Base-by-base conservation (phyloP, 2,888 invertebrate genomes). In the Chloroclystis v-ata region DNA sequence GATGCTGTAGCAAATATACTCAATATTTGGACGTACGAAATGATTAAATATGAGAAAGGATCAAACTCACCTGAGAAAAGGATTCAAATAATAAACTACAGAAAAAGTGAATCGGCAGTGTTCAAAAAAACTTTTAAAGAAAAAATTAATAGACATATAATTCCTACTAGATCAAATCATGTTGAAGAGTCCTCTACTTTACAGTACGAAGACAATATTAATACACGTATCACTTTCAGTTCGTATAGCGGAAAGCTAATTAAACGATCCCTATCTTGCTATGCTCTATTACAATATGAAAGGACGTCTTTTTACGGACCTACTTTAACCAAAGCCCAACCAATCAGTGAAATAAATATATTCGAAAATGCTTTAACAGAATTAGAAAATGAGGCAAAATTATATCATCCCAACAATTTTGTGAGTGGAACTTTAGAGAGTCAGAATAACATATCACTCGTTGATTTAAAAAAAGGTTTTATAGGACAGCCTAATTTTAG, bases 11-110 rank as follows among this genome's bases (percentile, higher is more conserved):
- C 43, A 24, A 43, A 42, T n/a, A 32, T 50, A 43, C 43, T 46
- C 7, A 30, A 50, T 37, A 50, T 50, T 26, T 50, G 50, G 50
- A 50, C 50, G 9, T 50, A 50, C 32, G 50, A 50, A 24, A 46
- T 50, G 50, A 50, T 50, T 30, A 29, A 46, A 14, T 50, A 43
- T 43, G 50, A 50, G 11, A 43, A 43, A 37, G 46, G 46, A 4
- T 28, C 43, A 1, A 39, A 39, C 6, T 37, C 39, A 6, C 46
- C 50, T 12, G 24, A 37, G 11, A 26, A 38, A 12, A 43, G 43
- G 43, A 35, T 39, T n/a, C 42, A 50, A 37, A 46, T 47, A 26
- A 8, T 50, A 30, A 37, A 47, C 25, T 40, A 43, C 9, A 46
- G 50, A 10, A 50, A 50, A 39, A 46, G 20, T 20, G 24, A 38